phyloP scores from a whole-genome alignment of 2,113 vertebrate genomes.

The Apteryx mantelli region DNA sequence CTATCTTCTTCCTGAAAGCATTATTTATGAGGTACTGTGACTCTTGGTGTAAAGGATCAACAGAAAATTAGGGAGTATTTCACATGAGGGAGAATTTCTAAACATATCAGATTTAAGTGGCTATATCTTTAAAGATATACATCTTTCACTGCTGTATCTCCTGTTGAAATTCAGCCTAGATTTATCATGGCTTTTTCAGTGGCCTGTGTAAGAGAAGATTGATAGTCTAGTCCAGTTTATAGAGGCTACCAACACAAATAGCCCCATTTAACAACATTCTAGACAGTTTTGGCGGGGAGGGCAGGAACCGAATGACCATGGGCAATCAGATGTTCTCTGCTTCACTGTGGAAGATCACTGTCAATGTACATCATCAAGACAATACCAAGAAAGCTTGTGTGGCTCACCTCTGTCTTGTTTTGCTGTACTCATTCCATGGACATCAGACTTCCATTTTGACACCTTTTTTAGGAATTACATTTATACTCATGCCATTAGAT shows the following conservation, averaged over 20 bases:
- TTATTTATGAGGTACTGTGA: constrained; percentile 40
- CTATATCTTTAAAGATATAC: constrained; percentile 26
- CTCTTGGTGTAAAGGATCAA: constrained; percentile 18
- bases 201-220: constrained; percentile 45
- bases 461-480: neutral
- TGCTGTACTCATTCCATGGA: neutral
- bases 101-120: constrained; percentile 45
- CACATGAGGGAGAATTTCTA: neutral
- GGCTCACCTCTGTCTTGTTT: neutral
- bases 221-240: constrained; percentile 41
- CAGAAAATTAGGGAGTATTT: constrained; percentile 41
- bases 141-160: neutral
- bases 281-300: neutral
- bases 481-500: neutral
- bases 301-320: constrained; percentile 24
- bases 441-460: neutral
- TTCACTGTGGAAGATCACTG: constrained; percentile 5
- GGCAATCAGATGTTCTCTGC: constrained; percentile 11
- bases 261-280: constrained; percentile 34
- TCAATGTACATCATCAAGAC: neutral
- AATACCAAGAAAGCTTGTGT: neutral
- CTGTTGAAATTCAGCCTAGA: constrained; percentile 34
- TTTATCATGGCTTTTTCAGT: constrained; percentile 49
- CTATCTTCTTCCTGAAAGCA: neutral
- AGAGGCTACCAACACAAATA: constrained; percentile 42